Base-by-base conservation (phyloP, 1,140 invertebrate genomes). In the Brachionus calyciflorus region DNA sequence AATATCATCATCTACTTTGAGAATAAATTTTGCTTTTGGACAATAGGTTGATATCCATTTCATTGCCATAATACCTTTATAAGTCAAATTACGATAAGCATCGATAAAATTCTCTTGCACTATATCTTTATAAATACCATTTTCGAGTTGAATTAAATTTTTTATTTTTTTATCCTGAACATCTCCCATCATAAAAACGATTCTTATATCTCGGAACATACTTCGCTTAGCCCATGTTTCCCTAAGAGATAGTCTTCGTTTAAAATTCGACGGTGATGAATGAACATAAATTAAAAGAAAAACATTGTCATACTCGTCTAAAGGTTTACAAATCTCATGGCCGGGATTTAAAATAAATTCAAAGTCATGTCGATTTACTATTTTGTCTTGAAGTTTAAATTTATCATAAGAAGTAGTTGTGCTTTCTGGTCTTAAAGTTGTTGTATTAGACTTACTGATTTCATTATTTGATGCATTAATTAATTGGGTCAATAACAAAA, bases 31-130 rank as follows among this genome's bases (percentile, higher is more conserved):
- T 1, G 88, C 86, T 24, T 86, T 83, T 12, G 80, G 78, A 82
- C 92, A 93, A 78, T 87, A 85, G 10, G 82, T 83, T 1, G 86
- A 81, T 0, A 88, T 89, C 91, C 92, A 94, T 80, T 88, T 87
- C 28, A 93, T 81, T 0, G 91, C 92, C 91, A 93, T 93, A 0
- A 92, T 81, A 81, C 93, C 91, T 84, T 94, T 94, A 78, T 90
- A 90, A n/a, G 91, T 93, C 5, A 94, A 84, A 84, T 93, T 93
- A 81, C 87, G 88, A 79, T 94, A 94, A 24, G 90, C 88, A 84
- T 94, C 92, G 10, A 86, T 57, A 81, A 94, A 93, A 41, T 77
- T 49, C 24, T 77, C 55, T 53, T 77, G 76, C 1, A 77, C 76
- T 48, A 46, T 49, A 44, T 77, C 48, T n/a, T 86, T 84, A 80